A percentile compares a stretch with the other conserved stretches of the same genome.
Conservation (phyloP, 2,113 vertebrate genomes). For the Thomomys bottae region DNA sequence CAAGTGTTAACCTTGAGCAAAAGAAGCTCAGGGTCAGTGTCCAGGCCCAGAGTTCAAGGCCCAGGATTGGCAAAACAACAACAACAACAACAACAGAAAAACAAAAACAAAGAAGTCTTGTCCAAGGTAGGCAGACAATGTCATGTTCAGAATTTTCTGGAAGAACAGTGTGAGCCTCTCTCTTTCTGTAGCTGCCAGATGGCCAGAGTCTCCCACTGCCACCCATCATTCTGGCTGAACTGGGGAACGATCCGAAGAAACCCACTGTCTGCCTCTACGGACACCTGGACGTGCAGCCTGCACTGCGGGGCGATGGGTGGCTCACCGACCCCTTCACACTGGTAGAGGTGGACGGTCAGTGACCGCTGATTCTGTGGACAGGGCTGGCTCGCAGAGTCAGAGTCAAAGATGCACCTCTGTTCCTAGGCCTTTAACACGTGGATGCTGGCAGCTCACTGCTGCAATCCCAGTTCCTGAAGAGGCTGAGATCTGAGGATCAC, state of each 20-base stretch:
- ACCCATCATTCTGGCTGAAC: conserved; percentile 89
- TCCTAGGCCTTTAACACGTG: not conserved
- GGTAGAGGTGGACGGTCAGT: conserved; percentile 90
- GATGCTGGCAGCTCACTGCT: too few species aligned
- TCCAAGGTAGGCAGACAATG: too few species aligned
- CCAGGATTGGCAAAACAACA: too few species aligned
- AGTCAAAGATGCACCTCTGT: too few species aligned
- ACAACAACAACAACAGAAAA: too few species aligned
- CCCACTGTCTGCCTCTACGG: conserved; percentile 93
- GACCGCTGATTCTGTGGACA: rapidly evolving
- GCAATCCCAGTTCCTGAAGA: too few species aligned
- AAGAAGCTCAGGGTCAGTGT: too few species aligned
- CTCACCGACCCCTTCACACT: conserved; percentile 89
- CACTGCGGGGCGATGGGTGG: conserved; percentile 92
- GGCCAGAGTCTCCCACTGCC: conserved; percentile 87
- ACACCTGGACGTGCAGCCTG: conserved; percentile 94
- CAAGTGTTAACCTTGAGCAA: too few species aligned
- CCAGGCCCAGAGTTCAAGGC: too few species aligned
- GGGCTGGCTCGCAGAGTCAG: not conserved
- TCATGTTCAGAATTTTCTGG: not conserved
- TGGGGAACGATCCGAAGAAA: conserved; percentile 88
- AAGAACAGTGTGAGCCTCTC: not conserved
- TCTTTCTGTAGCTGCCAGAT: conserved; percentile 84
- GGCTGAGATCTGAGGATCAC: too few species aligned
- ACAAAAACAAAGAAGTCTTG: too few species aligned